A percentile compares a stretch with the other conserved stretches of the same genome.
Conservation (phyloP, 2,888 invertebrate genomes). For the Blastobasis lacticolella region DNA sequence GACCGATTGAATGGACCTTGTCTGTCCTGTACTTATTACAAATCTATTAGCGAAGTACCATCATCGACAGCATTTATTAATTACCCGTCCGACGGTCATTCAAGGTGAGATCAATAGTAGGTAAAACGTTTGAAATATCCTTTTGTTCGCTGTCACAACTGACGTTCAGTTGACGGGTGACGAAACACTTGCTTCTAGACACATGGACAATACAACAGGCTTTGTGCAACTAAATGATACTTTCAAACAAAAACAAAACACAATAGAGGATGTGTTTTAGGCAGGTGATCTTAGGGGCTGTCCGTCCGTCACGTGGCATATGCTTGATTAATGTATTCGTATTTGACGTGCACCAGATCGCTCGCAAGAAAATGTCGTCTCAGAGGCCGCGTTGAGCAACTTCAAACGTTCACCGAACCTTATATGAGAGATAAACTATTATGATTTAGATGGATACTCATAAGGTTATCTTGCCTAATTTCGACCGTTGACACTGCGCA, state of each 20-base stretch:
- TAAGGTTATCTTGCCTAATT: too few relatives aligned
- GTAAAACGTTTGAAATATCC: constrained; percentile 29
- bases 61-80: constrained; percentile 23
- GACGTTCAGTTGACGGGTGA: constrained; percentile 51
- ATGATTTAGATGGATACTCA: not conserved
- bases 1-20: too few relatives aligned
- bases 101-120: constrained; percentile 38
- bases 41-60: constrained; percentile 14
- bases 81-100: constrained; percentile 29
- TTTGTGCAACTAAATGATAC: constrained; percentile 46
- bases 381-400: constrained; percentile 28
- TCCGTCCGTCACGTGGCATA: constrained; percentile 36
- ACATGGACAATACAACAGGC: constrained; percentile 45
- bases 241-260: constrained; percentile 56
- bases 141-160: constrained; percentile 50
- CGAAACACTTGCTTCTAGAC: constrained; percentile 53
- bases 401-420: constrained; percentile 12
- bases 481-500: too few relatives aligned
- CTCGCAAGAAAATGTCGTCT: constrained; percentile 24
- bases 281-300: constrained; percentile 50
- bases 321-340: constrained; percentile 52
- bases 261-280: constrained; percentile 52
- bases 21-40: too few relatives aligned
- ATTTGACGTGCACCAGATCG: constrained; percentile 34
- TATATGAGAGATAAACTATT: not conserved